A percentile compares a stretch with the other conserved stretches of the same genome.
These are phyloP conservation scores for Daubentonia madagascariensis DNA, from an alignment of 2,113 vertebrate species.

Conservation along the genomic window DNA sequence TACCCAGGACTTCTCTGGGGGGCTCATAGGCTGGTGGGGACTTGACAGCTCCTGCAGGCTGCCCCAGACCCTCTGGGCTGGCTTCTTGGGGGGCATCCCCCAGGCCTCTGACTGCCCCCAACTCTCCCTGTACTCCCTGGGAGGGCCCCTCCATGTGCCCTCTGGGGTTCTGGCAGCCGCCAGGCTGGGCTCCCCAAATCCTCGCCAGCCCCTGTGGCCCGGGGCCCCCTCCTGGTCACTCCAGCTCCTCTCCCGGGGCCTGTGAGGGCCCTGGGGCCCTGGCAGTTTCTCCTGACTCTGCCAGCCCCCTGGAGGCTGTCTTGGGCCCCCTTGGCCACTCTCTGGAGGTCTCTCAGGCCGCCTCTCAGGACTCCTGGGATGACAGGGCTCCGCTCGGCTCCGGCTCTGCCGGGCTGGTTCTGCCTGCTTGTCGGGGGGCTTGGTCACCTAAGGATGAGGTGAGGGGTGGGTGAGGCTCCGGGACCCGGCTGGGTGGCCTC, in stretches of 20 bases:
- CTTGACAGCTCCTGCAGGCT: constrained; percentile 40
- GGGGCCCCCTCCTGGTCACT: constrained; percentile 30
- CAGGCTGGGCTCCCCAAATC: constrained; percentile 54
- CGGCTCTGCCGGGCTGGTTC: constrained; percentile 54
- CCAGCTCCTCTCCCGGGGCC: constrained; percentile 51
- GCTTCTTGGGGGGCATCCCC: neutral
- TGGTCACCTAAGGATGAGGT: constrained; percentile 69
- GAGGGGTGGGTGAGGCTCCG: neutral
- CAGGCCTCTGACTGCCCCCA: constrained; percentile 47
- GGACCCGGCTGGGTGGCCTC: neutral
- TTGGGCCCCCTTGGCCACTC: neutral
- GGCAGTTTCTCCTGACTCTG: constrained; percentile 16
- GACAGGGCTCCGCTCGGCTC: constrained; percentile 57
- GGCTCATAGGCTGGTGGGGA: neutral
- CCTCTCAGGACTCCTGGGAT: constrained; percentile 62
- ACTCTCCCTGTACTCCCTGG: neutral
- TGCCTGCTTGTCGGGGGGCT: constrained; percentile 53
- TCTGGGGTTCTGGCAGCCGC: neutral
- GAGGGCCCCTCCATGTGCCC: neutral
- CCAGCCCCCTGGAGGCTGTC: neutral
- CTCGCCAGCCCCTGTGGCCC: neutral
- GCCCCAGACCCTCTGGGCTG: constrained; percentile 15
- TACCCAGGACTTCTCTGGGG: constrained; percentile 19
- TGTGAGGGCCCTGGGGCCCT: neutral
- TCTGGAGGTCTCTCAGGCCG: neutral